Percentiles rank a stretch among this genome's conserved stretches.
phyloP scores from a whole-genome alignment of 2,888 invertebrate species.

The Athalia cordata region DNA sequence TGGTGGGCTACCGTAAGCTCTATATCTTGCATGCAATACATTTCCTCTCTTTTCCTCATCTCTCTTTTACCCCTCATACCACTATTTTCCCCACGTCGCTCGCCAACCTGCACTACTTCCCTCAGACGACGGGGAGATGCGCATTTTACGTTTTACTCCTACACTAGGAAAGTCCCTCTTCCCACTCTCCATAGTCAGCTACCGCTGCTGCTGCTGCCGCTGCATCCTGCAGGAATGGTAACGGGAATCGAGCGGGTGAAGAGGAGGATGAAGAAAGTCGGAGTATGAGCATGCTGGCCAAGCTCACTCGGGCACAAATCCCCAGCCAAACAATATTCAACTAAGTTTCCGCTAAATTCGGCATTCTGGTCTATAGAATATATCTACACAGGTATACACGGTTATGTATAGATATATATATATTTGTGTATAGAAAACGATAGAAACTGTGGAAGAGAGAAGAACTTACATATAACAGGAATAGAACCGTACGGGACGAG shows the following conservation, averaged over 20 bases:
- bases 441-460: constrained; percentile 49
- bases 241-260: neutral
- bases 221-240: neutral
- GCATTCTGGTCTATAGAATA: constrained; percentile 50
- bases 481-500: constrained; percentile 21
- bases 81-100: neutral
- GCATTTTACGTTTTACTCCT: constrained; percentile 37
- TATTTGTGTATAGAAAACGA: constrained; percentile 42
- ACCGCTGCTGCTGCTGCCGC: neutral
- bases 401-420: constrained; percentile 18
- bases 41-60: constrained; percentile 16
- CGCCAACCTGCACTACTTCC: neutral
- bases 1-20: constrained; percentile 23
- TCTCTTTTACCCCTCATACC: neutral
- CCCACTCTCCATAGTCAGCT: neutral
- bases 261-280: constrained; percentile 45
- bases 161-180: constrained; percentile 1
- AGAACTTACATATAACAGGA: constrained; percentile 32
- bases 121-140: constrained; percentile 7
- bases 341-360: constrained; percentile 69
- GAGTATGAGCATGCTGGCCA: constrained; percentile 55
- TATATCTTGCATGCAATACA: constrained; percentile 41
- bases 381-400: constrained; percentile 58
- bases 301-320: constrained; percentile 62
- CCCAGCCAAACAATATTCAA: constrained; percentile 67